Evolutionary conservation across 2,888 invertebrate species (phyloP).

Genomic region (Amaurobius ferox): DNA sequence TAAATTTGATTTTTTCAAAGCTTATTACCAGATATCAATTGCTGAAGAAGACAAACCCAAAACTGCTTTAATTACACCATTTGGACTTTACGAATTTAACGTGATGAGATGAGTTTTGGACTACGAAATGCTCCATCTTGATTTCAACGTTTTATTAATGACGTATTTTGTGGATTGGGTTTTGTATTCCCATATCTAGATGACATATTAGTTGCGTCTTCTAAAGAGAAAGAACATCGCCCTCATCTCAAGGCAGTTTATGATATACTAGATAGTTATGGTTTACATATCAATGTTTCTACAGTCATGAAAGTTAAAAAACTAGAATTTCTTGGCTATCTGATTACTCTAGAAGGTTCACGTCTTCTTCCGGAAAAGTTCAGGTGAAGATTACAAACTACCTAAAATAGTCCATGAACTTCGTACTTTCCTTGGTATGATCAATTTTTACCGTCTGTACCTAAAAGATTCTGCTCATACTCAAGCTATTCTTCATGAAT

Average conservation of each 20-base stretch:
- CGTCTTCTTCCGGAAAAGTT: conserved; percentile 27
- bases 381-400: conserved; percentile 22
- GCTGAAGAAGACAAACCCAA: conserved; percentile 7
- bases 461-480: conserved; percentile 8
- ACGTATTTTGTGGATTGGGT: conserved; percentile 1
- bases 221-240: background rate
- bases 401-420: conserved; percentile 25
- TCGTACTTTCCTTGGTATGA: conserved; percentile 47
- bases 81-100: conserved; percentile 19
- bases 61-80: conserved; percentile 32
- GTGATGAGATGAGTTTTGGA: conserved; percentile 24
- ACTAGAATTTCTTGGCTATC: conserved; percentile 22
- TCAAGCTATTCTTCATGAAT: background rate
- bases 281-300: conserved; percentile 2
- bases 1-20: conserved; percentile 1
- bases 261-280: background rate
- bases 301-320: too few species aligned
- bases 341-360: conserved; percentile 16
- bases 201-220: conserved; percentile 19
- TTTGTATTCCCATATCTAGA: conserved; percentile 53
- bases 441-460: conserved; percentile 58
- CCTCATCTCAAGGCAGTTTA: background rate
- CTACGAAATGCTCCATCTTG: background rate
- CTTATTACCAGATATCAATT: conserved; percentile 4
- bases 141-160: conserved; percentile 21